Evolutionary conservation across 2,888 invertebrate species (phyloP).

Genomic region (Napeogenes inachia): DNA sequence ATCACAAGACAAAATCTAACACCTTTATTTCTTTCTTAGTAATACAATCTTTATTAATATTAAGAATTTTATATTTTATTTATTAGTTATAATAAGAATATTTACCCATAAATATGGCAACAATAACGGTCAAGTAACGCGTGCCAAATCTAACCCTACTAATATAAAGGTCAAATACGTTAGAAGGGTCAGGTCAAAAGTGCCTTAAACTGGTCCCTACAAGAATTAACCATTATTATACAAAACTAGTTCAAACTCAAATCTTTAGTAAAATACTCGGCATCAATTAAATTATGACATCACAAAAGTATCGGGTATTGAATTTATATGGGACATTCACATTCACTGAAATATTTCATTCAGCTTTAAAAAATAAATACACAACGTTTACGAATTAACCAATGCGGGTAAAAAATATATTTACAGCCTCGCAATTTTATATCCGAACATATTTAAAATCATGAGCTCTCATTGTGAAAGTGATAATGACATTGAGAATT

Average conservation of each 20-base stretch:
- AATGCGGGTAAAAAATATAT: constrained; percentile 21
- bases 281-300: too few relatives aligned
- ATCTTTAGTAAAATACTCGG: too few relatives aligned
- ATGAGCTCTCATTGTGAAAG: constrained; percentile 67
- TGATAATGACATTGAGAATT: constrained; percentile 77
- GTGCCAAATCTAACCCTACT: constrained; percentile 31
- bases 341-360: neutral
- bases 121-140: constrained; percentile 20
- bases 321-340: neutral
- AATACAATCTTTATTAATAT: too few relatives aligned
- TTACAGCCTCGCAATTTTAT: constrained; percentile 31
- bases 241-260: constrained; percentile 8
- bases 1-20: too few relatives aligned
- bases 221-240: constrained; percentile 7
- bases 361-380: neutral
- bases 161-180: constrained; percentile 22
- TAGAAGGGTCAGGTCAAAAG: constrained; percentile 20
- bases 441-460: constrained; percentile 40
- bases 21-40: too few relatives aligned
- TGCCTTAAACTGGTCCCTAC: constrained; percentile 7
- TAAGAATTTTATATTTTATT: too few relatives aligned
- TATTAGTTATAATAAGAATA: too few relatives aligned
- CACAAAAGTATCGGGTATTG: too few relatives aligned
- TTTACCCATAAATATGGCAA: too few relatives aligned
- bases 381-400: constrained; percentile 2